Conservation (phyloP, 2,888 invertebrate genomes). For the Tortrix viridana region DNA sequence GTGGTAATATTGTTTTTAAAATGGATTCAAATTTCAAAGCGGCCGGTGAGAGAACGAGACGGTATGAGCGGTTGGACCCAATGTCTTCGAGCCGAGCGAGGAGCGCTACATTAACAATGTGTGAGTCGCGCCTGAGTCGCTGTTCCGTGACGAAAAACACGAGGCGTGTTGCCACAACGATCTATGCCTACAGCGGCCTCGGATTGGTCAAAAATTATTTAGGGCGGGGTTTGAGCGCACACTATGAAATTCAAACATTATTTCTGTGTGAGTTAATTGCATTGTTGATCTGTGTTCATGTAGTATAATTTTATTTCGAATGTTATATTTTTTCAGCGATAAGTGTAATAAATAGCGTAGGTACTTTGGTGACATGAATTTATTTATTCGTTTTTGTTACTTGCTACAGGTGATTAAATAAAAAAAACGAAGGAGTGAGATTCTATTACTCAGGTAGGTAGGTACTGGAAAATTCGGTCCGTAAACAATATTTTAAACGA, state of each 20-base stretch:
- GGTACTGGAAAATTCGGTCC: too few species aligned
- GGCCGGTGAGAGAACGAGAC: constrained; percentile 69
- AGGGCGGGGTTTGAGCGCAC: constrained; percentile 77
- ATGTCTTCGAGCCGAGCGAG: constrained; percentile 73
- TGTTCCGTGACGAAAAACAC: constrained; percentile 81
- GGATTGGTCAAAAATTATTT: constrained; percentile 78
- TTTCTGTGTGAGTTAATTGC: constrained; percentile 81
- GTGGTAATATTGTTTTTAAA: not conserved
- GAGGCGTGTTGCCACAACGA: constrained; percentile 81
- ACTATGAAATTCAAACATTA: constrained; percentile 63
- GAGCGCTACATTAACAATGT: constrained; percentile 79
- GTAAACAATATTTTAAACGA: too few species aligned
- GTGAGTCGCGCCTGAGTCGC: constrained; percentile 84
- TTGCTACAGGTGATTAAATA: not conserved
- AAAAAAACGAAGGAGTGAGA: not conserved
- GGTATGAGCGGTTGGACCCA: constrained; percentile 70
- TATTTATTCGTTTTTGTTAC: not conserved
- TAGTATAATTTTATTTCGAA: constrained; percentile 63
- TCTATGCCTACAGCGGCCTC: constrained; percentile 71
- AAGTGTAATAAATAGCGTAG: constrained; percentile 36
- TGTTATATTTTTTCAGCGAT: constrained; percentile 66
- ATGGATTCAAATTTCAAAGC: constrained; percentile 13
- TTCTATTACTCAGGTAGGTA: too few species aligned
- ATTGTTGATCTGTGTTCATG: constrained; percentile 74
- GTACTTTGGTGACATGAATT: constrained; percentile 6